phyloP scores from a whole-genome alignment of 1,140 invertebrate species.

The Diuraphis noxia region DNA sequence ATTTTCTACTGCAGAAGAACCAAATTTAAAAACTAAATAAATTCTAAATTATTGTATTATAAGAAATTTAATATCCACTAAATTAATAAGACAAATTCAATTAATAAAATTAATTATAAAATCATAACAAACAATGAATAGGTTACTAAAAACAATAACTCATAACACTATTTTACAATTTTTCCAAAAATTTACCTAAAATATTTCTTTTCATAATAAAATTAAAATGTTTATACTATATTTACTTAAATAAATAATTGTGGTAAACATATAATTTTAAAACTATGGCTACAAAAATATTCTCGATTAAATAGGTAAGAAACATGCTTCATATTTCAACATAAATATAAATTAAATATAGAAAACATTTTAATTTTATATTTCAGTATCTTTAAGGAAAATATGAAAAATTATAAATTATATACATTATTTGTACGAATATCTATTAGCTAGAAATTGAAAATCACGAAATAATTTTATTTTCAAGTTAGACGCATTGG shows the following conservation, averaged over 20 bases:
- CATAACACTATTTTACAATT: neutral
- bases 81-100: neutral
- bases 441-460: neutral
- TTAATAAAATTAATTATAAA: constrained; percentile 1
- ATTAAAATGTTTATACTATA: neutral
- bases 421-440: neutral
- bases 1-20: neutral
- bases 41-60: neutral
- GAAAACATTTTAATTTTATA: neutral
- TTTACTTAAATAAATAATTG: neutral
- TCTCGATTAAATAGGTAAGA: neutral
- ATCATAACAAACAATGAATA: neutral
- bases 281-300: constrained; percentile 21
- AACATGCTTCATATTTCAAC: neutral
- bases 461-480: neutral
- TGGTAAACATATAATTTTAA: neutral
- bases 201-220: neutral
- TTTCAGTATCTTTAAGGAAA: neutral
- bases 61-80: neutral
- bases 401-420: neutral
- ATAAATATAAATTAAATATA: neutral
- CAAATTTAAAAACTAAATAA: constrained; percentile 13
- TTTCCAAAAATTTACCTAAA: neutral
- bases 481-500: neutral
- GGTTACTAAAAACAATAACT: neutral